phyloP scores from a whole-genome alignment of 2,113 vertebrate genomes.

The Leiothrix lutea region DNA sequence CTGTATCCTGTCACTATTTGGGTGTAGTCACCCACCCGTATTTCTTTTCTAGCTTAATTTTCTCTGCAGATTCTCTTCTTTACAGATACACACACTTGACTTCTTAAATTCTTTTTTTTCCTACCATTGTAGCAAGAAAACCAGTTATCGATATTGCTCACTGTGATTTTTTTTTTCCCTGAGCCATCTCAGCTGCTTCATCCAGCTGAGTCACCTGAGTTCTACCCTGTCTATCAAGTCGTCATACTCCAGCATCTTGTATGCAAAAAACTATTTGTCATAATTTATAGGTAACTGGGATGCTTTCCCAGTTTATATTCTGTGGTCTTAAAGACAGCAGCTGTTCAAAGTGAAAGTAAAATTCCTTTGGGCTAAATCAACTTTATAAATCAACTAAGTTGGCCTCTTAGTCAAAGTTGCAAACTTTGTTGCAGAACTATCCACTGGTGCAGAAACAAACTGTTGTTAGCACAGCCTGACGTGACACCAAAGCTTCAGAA shows the following conservation, averaged over 20 bases:
- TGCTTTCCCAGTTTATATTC: background rate
- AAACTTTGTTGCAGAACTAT: background rate
- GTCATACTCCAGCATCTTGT: background rate
- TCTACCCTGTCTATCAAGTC: background rate
- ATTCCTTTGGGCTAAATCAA: background rate
- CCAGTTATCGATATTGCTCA: background rate
- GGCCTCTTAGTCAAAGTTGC: background rate
- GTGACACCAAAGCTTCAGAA: background rate
- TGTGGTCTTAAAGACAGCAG: background rate
- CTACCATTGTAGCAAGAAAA: background rate
- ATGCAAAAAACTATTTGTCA: background rate
- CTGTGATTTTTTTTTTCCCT: background rate
- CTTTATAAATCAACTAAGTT: background rate
- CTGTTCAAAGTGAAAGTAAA: background rate
- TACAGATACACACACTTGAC: background rate
- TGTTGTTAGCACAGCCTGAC: background rate
- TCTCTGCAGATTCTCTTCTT: background rate
- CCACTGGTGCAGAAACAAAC: background rate
- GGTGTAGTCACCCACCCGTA: background rate
- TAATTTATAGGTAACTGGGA: background rate
- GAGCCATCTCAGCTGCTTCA: background rate
- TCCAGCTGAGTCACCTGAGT: background rate
- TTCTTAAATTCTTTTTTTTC: background rate
- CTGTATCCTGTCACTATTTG: background rate
- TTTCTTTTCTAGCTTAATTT: background rate